Evolutionary conservation across 2,113 vertebrate genomes (phyloP), one percentile per base, ranked within the genome.

Genomic region (Mungos mungo): DNA sequence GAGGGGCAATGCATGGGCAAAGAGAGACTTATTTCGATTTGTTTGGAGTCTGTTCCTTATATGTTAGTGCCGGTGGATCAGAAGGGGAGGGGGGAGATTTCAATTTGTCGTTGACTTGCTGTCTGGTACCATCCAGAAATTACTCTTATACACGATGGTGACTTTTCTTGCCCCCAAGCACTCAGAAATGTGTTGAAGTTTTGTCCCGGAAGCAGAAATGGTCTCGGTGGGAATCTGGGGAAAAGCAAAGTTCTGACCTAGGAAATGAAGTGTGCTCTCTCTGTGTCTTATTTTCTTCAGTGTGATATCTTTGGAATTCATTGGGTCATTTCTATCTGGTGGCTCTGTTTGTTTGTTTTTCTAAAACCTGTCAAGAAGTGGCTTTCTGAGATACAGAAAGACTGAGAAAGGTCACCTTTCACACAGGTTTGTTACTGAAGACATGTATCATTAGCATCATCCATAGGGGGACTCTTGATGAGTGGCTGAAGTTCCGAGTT

Each of bases 371-470:
- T 31, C 31, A 69, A 38, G 52, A 29, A 95, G 71, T 84, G 47
- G 18, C 45, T 83, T 97, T 92, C 7, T 57, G 87, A 83, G 90
- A 57, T 85, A 85, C 54, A 95, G 92, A 93, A 97, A 29, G 18
- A 29, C 33, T 86, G 69, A 63, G 95, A 94, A 97, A 93, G 87
- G 54, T 60, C 63, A 1, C 57, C 35, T 85, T 47, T 79, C 93
- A 57, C 54, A 96, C 35, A 5, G 5, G 77, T 50, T 93, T 29
- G 45, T 74, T 79, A 95, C 90, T 96, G 66, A 50, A 90, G 45
- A 0, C 0, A 18, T 50, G 54, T 79, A 88, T 41, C 63, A 19
- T 86, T 57, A 74, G 41, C 27, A 69, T 0, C 57, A 41, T 38
- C 97, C 47, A 98, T 41, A 45, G 57, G 33, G 35, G 87, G 25